Percentiles rank a stretch among this genome's conserved stretches.
These are phyloP conservation scores for Ia io DNA, from an alignment of 2,113 vertebrate genomes.

Conservation along the genomic window DNA sequence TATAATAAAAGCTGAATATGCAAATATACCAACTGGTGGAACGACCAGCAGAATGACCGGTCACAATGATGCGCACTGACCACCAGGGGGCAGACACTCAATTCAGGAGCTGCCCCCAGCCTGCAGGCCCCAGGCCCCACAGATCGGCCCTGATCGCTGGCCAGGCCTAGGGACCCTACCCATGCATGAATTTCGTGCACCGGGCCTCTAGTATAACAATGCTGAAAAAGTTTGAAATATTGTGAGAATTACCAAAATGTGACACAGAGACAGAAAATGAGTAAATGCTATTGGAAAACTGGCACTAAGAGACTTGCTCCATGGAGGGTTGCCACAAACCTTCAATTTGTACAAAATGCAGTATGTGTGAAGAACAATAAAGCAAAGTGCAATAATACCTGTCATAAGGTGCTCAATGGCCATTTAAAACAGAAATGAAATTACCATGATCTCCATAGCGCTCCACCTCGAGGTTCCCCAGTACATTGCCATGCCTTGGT, in stretches of 20 bases:
- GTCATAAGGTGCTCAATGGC: background rate
- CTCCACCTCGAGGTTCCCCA: conserved; percentile 99
- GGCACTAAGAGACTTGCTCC: background rate
- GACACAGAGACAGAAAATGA: background rate
- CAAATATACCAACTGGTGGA: too few species aligned
- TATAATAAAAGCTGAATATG: too few species aligned
- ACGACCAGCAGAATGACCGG: too few species aligned
- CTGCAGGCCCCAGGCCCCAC: too few species aligned
- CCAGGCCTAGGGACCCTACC: too few species aligned
- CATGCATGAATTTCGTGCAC: too few species aligned
- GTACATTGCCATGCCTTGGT: conserved; percentile 99
- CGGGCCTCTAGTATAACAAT: background rate
- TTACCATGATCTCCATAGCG: conserved; percentile 99
- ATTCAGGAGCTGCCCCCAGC: too few species aligned
- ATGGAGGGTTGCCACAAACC: background rate
- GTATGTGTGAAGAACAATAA: background rate
- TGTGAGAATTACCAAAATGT: background rate
- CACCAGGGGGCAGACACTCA: too few species aligned
- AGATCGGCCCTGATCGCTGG: too few species aligned
- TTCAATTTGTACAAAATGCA: background rate
- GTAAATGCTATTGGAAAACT: background rate
- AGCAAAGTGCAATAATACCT: background rate
- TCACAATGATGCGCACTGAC: too few species aligned
- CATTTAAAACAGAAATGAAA: background rate
- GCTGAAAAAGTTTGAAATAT: background rate